Conservation (phyloP, 2,888 invertebrate species). For the Fabriciana adippe region DNA sequence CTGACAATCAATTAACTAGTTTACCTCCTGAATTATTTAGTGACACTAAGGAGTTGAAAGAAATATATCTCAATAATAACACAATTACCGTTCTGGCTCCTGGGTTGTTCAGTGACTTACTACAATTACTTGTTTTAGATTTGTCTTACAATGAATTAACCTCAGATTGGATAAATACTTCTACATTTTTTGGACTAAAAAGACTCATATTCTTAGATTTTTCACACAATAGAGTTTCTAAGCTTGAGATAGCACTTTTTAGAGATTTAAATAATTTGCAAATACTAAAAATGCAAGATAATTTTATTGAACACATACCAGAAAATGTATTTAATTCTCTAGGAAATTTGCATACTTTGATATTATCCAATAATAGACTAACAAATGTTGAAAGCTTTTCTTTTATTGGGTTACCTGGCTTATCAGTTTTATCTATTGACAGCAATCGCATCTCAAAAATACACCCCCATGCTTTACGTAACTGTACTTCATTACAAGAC, state of each 20-base stretch:
- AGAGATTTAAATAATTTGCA: slow-evolving; percentile 90
- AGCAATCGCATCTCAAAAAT: slow-evolving; percentile 89
- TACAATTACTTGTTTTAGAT: slow-evolving; percentile 89
- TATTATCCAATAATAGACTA: slow-evolving; percentile 90
- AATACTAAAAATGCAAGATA: slow-evolving; percentile 90
- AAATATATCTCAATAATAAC: slow-evolving; percentile 92
- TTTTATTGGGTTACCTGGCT: slow-evolving; percentile 88
- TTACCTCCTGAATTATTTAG: slow-evolving; percentile 91
- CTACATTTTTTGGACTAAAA: slow-evolving; percentile 89
- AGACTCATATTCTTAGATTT: slow-evolving; percentile 89
- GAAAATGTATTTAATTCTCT: slow-evolving; percentile 90
- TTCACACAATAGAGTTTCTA: slow-evolving; percentile 88
- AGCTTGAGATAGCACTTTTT: slow-evolving; percentile 89
- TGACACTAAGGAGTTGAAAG: slow-evolving; percentile 89
- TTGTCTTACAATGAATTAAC: slow-evolving; percentile 90
- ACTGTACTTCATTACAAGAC: slow-evolving; percentile 90
- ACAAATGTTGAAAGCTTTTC: slow-evolving; percentile 88
- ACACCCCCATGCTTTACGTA: slow-evolving; percentile 88
- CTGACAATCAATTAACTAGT: slow-evolving; percentile 90
- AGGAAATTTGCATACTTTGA: slow-evolving; percentile 90
- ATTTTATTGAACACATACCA: slow-evolving; percentile 88
- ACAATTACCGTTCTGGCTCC: slow-evolving; percentile 91
- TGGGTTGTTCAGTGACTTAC: slow-evolving; percentile 88
- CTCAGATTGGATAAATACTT: slow-evolving; percentile 91
- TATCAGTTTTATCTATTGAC: slow-evolving; percentile 90